Conservation (phyloP, 2,888 invertebrate species). For the Acronicta aceris region DNA sequence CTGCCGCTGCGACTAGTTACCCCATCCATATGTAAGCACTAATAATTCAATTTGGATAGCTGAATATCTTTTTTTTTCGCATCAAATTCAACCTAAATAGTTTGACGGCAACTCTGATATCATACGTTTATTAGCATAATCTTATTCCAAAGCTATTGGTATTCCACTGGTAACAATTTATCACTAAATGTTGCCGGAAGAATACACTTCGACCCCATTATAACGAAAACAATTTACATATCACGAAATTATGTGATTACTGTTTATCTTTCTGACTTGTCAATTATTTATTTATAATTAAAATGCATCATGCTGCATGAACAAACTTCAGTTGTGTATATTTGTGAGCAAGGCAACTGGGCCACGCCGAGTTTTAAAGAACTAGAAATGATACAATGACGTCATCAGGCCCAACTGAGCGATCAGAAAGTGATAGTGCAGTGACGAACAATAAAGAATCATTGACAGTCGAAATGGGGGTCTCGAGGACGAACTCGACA, state of each 20-base stretch:
- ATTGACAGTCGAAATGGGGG: conserved; percentile 42
- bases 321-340: conserved; percentile 28
- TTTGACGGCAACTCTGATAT: too few species aligned
- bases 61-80: too few species aligned
- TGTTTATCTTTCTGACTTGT: conserved; percentile 50
- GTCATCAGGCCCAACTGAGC: conserved; percentile 56
- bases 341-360: conserved; percentile 24
- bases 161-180: conserved; percentile 27
- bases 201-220: conserved; percentile 75
- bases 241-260: conserved; percentile 64
- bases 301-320: conserved; percentile 20
- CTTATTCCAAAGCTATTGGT: conserved; percentile 7
- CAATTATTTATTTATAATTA: conserved; percentile 57
- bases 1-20: too few species aligned
- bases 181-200: conserved; percentile 69
- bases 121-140: conserved; percentile 2
- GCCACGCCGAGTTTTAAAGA: conserved; percentile 30
- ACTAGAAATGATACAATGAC: conserved; percentile 60
- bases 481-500: conserved; percentile 21
- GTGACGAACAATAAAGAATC: conserved; percentile 45
- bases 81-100: too few species aligned
- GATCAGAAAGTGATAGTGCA: conserved; percentile 63
- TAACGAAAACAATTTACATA: conserved; percentile 64
- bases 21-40: too few species aligned
- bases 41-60: too few species aligned